Conservation (phyloP, 2,113 vertebrate genomes). For the Lipophrys pholis region DNA sequence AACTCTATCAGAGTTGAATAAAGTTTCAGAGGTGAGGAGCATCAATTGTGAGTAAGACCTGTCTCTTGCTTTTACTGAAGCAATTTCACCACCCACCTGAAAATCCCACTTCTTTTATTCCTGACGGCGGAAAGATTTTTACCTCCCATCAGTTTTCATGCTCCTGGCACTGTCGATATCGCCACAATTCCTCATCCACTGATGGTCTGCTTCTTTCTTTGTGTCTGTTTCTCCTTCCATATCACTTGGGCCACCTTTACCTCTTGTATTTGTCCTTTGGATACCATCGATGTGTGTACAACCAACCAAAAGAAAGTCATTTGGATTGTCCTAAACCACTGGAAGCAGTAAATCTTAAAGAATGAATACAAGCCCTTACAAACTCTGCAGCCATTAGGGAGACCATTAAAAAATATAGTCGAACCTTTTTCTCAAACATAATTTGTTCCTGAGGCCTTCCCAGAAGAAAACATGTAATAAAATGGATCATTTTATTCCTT, state of each 20-base stretch:
- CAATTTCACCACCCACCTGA: conserved; percentile 64
- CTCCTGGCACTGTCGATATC: conserved; percentile 44
- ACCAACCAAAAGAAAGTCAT: conserved; percentile 26
- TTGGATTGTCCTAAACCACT: conserved; percentile 55
- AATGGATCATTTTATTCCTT: too few relatives aligned
- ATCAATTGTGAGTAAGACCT: conserved; percentile 43
- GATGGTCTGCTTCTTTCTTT: conserved; percentile 13
- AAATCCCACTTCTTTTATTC: conserved; percentile 55
- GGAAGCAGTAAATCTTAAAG: conserved; percentile 45
- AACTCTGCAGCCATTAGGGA: too few relatives aligned
- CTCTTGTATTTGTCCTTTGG: conserved; percentile 37
- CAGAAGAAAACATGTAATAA: too few relatives aligned
- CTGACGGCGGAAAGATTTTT: conserved; percentile 51
- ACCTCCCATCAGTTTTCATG: conserved; percentile 37
- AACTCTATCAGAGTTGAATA: conserved; percentile 51
- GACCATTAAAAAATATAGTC: too few relatives aligned
- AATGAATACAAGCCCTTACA: too few relatives aligned
- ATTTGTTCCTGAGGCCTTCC: too few relatives aligned
- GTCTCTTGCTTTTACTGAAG: conserved; percentile 54
- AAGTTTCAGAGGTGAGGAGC: conserved; percentile 46
- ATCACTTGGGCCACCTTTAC: neutral
- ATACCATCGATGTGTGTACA: conserved; percentile 34
- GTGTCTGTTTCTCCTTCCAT: conserved; percentile 7
- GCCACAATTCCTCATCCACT: conserved; percentile 13
- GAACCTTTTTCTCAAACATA: too few relatives aligned